Evolutionary conservation across 2,113 vertebrate genomes (phyloP).

Genomic region (Aplodontia rufa): DNA sequence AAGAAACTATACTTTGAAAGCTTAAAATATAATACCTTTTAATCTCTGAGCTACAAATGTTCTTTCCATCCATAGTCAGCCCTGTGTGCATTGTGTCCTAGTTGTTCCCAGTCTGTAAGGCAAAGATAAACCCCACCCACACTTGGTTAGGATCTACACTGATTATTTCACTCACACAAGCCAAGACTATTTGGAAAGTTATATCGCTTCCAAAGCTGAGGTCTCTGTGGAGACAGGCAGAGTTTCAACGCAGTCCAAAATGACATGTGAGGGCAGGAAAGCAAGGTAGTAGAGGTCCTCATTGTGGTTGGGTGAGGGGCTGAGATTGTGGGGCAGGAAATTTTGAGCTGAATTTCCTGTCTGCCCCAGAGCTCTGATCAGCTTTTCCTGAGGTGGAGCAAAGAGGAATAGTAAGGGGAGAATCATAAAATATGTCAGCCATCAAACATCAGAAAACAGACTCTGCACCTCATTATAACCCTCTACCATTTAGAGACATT

Average conservation of each 20-base stretch:
- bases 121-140: background rate
- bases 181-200: background rate
- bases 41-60: background rate
- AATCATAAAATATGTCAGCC: background rate
- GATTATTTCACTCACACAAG: background rate
- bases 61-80: background rate
- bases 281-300: no score
- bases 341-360: background rate
- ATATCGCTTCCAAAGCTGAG: background rate
- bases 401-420: rapidly evolving
- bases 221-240: background rate
- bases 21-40: background rate
- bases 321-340: no score
- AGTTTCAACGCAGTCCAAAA: background rate
- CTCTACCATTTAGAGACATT: background rate
- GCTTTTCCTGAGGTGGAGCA: background rate
- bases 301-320: rapidly evolving
- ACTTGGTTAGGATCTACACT: background rate
- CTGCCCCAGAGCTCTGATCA: background rate
- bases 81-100: background rate
- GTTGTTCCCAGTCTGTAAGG: background rate
- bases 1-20: background rate
- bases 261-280: no score
- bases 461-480: no score
- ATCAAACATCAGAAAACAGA: background rate